Conservation (phyloP, 1,140 invertebrate genomes). For the Tachypleus tridentatus region DNA sequence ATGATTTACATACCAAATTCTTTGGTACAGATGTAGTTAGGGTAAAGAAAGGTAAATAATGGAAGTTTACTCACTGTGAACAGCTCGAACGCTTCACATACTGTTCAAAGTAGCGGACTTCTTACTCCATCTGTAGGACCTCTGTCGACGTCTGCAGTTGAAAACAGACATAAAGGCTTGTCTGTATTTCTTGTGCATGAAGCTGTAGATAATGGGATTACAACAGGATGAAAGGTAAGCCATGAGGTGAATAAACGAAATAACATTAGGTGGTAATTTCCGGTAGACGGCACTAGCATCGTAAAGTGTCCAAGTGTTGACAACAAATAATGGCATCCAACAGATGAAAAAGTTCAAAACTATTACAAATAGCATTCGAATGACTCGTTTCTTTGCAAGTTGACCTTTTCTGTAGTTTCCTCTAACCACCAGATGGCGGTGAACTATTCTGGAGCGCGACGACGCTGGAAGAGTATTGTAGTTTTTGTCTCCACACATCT, state of each 20-base stretch:
- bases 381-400: conserved; percentile 33
- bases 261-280: conserved; percentile 22
- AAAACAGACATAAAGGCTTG: conserved; percentile 13
- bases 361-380: conserved; percentile 42
- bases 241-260: conserved; percentile 37
- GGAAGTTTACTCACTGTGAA: too few species aligned
- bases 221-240: conserved; percentile 40
- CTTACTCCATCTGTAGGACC: conserved; percentile 12
- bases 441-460: too few species aligned
- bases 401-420: conserved; percentile 21
- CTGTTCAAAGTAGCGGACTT: conserved; percentile 14
- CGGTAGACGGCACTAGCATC: conserved; percentile 28
- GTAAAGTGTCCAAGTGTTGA: conserved; percentile 36
- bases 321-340: conserved; percentile 40
- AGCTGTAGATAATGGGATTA: conserved; percentile 44
- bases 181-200: conserved; percentile 42
- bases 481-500: too few species aligned
- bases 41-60: too few species aligned
- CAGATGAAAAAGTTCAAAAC: conserved; percentile 44
- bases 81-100: conserved; percentile 12
- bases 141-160: conserved; percentile 3
- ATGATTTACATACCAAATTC: too few species aligned
- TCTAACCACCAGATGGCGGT: too few species aligned
- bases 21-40: too few species aligned
- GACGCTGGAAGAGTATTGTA: too few species aligned